Evolutionary conservation across 2,113 vertebrate species (phyloP), one percentile per base, ranked within the genome.

Genomic region (Atractosteus spatula): DNA sequence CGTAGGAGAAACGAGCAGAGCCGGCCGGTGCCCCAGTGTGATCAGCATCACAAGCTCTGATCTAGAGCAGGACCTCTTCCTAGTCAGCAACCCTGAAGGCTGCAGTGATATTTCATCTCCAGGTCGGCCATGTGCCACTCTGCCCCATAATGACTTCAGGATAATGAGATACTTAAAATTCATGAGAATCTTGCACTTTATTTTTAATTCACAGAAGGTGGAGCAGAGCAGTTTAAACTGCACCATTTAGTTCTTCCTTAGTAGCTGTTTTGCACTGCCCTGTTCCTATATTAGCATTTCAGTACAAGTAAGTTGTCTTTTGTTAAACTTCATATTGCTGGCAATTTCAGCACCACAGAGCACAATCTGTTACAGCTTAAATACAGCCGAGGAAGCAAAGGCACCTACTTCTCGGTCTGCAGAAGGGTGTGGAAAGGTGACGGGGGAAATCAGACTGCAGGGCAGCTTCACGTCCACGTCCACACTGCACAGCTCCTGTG

Each of bases 151-250:
- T 56, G 54, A 17, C 45, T 63, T 43, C 44, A 13, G 61, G 47
- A 41, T 17, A 56, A 56, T 57, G 55, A 43, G 62, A 72, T 41
- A 64, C 11, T 72, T 65, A 72, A 56, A 12, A 72, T 72, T 55
- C 44, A 71, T 71, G 70, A 47, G 45, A 12, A 0, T 12, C n/a
- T 44, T 45, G 8, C 4, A 54, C 54, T 13, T 65, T 72, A 64
- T 55, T 71, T 62, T 71, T 54, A 62, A 56, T n/a, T 43, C 70
- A 51, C 59, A 41, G 70, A 45, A 71, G 70, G 45, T 54, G 61
- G 47, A 54, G 61, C 42, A 29, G 11, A 54, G 51, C 61, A 5
- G 59, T 44, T 16, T 64, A 42, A 63, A 17, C 17, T 11, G 12
- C n/a, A 43, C 45, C 10, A 44, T 13, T 62, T 63, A 16, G 47